Conservation (phyloP, 2,113 vertebrate species). For the Rhea pennata region DNA sequence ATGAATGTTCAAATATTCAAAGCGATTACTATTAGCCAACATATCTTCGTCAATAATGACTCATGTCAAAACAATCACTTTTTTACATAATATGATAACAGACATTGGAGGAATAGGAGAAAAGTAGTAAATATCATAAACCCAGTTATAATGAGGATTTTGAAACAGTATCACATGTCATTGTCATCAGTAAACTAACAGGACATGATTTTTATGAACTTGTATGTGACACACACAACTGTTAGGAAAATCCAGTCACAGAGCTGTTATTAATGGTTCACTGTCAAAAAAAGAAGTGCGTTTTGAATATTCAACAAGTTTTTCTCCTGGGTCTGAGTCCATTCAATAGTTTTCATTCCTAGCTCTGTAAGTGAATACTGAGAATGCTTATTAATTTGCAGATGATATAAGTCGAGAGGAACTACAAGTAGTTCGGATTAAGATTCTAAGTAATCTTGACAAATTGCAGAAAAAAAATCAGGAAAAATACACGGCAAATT, state of each 20-base stretch:
- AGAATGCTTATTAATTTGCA: not conserved
- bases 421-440: not conserved
- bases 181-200: not conserved
- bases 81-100: not conserved
- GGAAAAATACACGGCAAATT: not conserved
- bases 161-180: not conserved
- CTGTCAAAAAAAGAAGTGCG: not conserved
- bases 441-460: not conserved
- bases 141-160: not conserved
- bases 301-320: not conserved
- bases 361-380: not conserved
- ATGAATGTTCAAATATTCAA: not conserved
- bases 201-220: not conserved
- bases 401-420: not conserved
- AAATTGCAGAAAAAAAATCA: not conserved
- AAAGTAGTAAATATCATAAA: not conserved
- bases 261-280: not conserved
- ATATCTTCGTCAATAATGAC: not conserved
- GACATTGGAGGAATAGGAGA: not conserved
- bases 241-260: not conserved
- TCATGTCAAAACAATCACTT: not conserved
- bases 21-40: not conserved
- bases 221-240: not conserved
- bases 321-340: not conserved
- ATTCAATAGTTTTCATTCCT: not conserved